Percentiles rank a stretch among this genome's conserved stretches.
Conservation (phyloP, 1,140 invertebrate genomes). For the Sipha flava region DNA sequence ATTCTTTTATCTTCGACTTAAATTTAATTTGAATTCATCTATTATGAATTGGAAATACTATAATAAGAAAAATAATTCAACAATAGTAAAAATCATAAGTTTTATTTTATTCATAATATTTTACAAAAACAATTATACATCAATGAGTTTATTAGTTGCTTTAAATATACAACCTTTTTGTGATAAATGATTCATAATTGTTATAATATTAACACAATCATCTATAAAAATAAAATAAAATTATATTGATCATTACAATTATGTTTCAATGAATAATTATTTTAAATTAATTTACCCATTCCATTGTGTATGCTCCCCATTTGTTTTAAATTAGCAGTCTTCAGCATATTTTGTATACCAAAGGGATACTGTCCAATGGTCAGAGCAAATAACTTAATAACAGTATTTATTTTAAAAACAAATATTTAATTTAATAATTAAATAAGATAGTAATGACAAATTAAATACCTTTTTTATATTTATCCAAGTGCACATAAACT, state of each 20-base stretch:
- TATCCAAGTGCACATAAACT: constrained; percentile 9
- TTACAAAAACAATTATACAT: background rate
- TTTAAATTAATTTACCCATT: constrained; percentile 28
- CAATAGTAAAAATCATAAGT: no score
- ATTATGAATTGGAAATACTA: no score
- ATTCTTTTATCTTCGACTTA: no score
- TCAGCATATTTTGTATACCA: constrained; percentile 31
- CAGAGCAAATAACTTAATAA: constrained; percentile 25
- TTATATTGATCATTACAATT: background rate
- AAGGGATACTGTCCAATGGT: constrained; percentile 21
- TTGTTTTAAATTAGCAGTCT: constrained; percentile 9
- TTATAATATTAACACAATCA: constrained; percentile 18
- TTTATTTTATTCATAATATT: background rate
- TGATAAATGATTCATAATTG: constrained; percentile 3
- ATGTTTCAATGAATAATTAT: background rate
- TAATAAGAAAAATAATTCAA: no score
- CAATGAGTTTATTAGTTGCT: background rate
- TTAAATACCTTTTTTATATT: constrained; percentile 19
- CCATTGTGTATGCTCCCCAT: constrained; percentile 30
- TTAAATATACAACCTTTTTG: background rate
- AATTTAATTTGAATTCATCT: no score
- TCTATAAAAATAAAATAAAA: background rate
- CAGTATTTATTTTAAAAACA: background rate
- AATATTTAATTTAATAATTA: background rate
- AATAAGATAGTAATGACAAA: background rate